Evolutionary conservation across 1,140 invertebrate species (phyloP).

Genomic region (Gonioctena quinquepunctata): DNA sequence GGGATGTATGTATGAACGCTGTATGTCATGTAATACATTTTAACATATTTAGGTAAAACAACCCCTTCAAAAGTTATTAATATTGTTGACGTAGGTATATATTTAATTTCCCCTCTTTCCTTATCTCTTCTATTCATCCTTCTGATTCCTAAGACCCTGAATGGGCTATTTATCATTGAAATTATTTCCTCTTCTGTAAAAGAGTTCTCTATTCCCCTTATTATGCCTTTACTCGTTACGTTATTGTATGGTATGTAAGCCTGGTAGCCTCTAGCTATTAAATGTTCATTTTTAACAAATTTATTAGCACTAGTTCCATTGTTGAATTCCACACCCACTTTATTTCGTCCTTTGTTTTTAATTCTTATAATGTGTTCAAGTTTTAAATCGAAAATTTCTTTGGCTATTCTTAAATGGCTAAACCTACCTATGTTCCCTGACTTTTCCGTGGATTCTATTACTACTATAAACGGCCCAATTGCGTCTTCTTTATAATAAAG

Average conservation of each 20-base stretch:
- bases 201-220: neutral
- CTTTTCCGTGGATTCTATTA: neutral
- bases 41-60: no score
- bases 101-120: neutral
- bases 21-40: no score
- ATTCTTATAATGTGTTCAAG: slow-evolving; percentile 1
- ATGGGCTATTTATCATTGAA: neutral
- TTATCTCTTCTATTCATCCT: neutral
- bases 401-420: neutral
- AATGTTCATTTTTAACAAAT: neutral
- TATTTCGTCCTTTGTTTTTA: neutral
- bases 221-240: neutral
- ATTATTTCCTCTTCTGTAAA: neutral
- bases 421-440: neutral
- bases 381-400: neutral
- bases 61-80: neutral
- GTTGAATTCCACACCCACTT: neutral
- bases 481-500: neutral
- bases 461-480: neutral
- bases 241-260: neutral
- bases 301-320: neutral
- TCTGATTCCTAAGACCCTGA: neutral
- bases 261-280: neutral
- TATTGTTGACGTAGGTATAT: neutral
- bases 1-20: no score